Evolutionary conservation across 2,888 invertebrate genomes (phyloP), one percentile per base, ranked within the genome.

Genomic region (Amphipoea lucens): DNA sequence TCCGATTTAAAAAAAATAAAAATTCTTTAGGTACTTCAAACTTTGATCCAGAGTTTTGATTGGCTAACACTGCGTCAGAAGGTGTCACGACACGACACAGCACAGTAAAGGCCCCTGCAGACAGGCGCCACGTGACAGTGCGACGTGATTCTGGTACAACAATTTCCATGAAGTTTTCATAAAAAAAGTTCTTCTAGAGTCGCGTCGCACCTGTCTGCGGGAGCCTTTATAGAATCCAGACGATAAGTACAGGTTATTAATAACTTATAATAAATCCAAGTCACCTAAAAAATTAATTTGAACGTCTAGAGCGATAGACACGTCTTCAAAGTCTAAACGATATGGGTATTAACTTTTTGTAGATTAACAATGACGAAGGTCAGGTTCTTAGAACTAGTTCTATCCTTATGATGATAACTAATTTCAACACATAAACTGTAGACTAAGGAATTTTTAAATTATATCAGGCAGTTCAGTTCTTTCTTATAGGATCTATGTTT

Each of bases 311-410:
- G 17, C 6, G 12, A 20, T 51, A 71, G 66, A 74, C 69, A 69
- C 57, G 42, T 74, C 42, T 63, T 66, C 57, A 12, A 63, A 74
- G 57, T 71, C 36, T 68, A 81, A 85, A 70, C 63, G 36, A 36
- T 70, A 82, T 23, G 40, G n/a, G 14, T 72, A 60, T 67, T 68
- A 67, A 51, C 23, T 65, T 71, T 86, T 82, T 68, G 36, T 2
- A 14, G 7, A 51, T 45, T 57, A 63, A 42, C 57, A 36, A 57
- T 65, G 42, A 42, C 23, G 57, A 74, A 81, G 86, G 57, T 60
- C 29, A 57, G 11, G 4, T 74, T 81, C 66, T 60, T 9, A 42
- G 66, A 68, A 81, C 11, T 40, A 40, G 29, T 62, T 17, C 3
- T 67, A 60, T n/a, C 1, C 36, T 67, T n/a, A 67, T 62, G 17